Evolutionary conservation across 64 coral and sea anemone species (phyloP), one percentile per base, ranked within the genome.

Genomic region (Montipora cactus): DNA sequence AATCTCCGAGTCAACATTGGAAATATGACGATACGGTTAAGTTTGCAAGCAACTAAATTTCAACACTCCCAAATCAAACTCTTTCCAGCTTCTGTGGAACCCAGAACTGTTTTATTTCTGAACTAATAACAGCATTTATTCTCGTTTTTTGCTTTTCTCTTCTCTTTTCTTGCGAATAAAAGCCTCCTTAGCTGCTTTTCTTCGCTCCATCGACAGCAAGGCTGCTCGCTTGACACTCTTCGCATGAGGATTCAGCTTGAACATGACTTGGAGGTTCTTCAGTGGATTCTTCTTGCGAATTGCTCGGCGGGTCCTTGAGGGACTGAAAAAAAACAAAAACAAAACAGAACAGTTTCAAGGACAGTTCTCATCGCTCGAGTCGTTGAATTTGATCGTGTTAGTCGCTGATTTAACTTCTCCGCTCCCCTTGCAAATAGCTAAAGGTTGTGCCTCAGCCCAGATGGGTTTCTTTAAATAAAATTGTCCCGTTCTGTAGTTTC

Each of bases 211-310:
- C 13, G 93, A 92, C 49, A 95, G 89, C 20, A 95, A 89, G n/a
- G 74, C 93, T 37, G 93, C 93, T 49, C 93, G 55, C n/a, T 86
- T 96, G 44, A 87, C 84, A 58, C 64, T 92, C 86, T 96, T 96
- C 3, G 79, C 95, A 77, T 96, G 90, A 5, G 98, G 95, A 45
- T 99, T 99, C 59, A 99, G 92, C 51, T 89, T 94, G 74, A 94
- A 47, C 95, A 96, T 79, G 6, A 96, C 79, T 10, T 90, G 89
- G 25, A 96, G 57, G 80, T 99, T 99, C 79, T 99, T 99, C 18
- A 99, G 92, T 45, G 98, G 98, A 79, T 99, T 99, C 92, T 99
- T 96, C 86, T 99, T 99, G n/a, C 72, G 92, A 47, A 78, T 64
- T 5, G 98, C 89, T 59, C 92, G 89, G 73, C 85, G 79, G 2